Conservation (phyloP, 2,113 vertebrate species). For the Prietella phreatophila region DNA sequence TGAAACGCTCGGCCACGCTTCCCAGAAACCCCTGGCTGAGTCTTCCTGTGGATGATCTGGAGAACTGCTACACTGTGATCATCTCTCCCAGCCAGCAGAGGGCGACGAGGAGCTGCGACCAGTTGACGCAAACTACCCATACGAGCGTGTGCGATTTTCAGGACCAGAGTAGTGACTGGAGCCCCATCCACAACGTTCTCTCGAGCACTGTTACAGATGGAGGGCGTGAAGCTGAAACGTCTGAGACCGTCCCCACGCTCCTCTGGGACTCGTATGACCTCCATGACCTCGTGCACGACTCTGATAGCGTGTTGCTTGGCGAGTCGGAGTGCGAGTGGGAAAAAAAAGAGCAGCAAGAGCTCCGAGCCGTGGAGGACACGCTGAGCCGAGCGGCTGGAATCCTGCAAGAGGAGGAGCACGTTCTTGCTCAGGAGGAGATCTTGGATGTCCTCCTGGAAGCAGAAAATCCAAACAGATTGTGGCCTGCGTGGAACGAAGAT, state of each 20-base stretch:
- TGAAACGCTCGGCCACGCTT: conserved; percentile 57
- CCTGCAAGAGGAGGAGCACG: conserved; percentile 72
- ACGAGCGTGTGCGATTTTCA: conserved; percentile 7
- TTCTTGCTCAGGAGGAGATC: conserved; percentile 68
- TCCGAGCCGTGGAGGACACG: conserved; percentile 65
- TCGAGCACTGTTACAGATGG: conserved; percentile 68
- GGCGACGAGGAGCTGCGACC: conserved; percentile 10
- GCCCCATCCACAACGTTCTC: conserved; percentile 57
- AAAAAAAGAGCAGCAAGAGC: conserved; percentile 67
- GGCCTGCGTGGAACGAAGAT: conserved; percentile 54
- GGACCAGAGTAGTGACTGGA: conserved; percentile 53
- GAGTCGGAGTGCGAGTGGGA: conserved; percentile 65
- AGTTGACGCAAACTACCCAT: not conserved
- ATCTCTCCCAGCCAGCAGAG: conserved; percentile 57
- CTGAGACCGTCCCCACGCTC: conserved; percentile 56
- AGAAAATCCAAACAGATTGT: conserved; percentile 46
- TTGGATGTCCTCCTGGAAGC: conserved; percentile 65
- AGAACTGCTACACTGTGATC: conserved; percentile 67
- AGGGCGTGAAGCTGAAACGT: conserved; percentile 33
- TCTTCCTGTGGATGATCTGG: conserved; percentile 67
- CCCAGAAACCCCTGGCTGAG: conserved; percentile 73
- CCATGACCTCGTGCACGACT: conserved; percentile 57
- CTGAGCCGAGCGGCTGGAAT: conserved; percentile 67
- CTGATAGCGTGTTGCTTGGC: not conserved
- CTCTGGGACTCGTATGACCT: conserved; percentile 73